Conservation (phyloP, 2,113 vertebrate species). For the Perca flavescens region DNA sequence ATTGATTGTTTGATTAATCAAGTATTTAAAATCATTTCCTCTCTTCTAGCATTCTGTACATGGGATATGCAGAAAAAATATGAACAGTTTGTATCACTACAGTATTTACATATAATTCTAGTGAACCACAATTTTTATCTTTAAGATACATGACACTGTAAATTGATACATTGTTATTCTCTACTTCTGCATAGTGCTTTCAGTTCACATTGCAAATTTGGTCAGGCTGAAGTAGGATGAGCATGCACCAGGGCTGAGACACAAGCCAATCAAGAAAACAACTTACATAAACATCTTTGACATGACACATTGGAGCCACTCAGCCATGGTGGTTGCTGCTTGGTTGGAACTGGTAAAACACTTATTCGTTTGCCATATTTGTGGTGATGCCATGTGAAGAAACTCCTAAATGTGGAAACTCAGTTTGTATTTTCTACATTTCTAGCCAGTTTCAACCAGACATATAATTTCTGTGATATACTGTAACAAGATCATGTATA, state of each 20-base stretch:
- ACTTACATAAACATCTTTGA: not conserved
- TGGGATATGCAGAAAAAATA: constrained; percentile 36
- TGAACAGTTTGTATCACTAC: constrained; percentile 63
- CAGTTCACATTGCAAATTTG: constrained; percentile 20
- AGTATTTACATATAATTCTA: constrained; percentile 72
- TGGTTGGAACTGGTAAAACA: not conserved
- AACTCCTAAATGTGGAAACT: not conserved
- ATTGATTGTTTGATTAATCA: not conserved
- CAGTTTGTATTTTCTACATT: not conserved
- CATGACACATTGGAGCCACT: not conserved
- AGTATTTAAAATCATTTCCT: constrained; percentile 46
- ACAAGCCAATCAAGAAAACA: not conserved
- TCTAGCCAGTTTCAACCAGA: not conserved
- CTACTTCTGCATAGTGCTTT: constrained; percentile 71
- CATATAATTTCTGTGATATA: no score
- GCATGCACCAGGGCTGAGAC: not conserved
- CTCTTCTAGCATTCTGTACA: constrained; percentile 47
- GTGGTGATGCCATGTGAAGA: not conserved
- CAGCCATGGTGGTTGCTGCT: not conserved
- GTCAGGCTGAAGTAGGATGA: not conserved
- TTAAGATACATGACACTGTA: constrained; percentile 50
- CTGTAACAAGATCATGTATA: not conserved
- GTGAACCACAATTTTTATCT: constrained; percentile 55
- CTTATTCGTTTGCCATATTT: not conserved
- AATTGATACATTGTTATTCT: constrained; percentile 16